A percentile compares a stretch with the other conserved stretches of the same genome.
Evolutionary conservation across 2,113 vertebrate genomes (phyloP).

Genomic region (Delphinapterus leucas): DNA sequence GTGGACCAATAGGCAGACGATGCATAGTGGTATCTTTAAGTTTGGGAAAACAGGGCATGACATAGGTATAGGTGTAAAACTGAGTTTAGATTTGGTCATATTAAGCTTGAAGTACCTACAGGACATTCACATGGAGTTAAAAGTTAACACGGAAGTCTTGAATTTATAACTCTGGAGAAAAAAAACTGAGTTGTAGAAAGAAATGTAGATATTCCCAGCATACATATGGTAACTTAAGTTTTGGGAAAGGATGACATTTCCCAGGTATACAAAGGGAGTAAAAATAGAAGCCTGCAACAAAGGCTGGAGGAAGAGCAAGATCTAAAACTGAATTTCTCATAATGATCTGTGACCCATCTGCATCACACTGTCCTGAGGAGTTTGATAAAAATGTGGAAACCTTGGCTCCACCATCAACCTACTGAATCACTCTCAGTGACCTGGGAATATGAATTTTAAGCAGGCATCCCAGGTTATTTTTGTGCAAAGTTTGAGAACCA

Average conservation of each 20-base stretch:
- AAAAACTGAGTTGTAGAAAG: not conserved
- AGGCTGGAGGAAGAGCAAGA: not conserved
- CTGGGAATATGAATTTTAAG: not conserved
- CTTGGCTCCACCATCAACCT: not conserved
- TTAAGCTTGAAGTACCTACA: not conserved
- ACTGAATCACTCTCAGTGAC: not conserved
- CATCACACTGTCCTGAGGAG: not conserved
- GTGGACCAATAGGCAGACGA: not conserved
- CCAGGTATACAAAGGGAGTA: not conserved
- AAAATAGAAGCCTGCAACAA: not conserved
- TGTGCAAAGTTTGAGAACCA: not conserved
- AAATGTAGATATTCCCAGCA: not conserved
- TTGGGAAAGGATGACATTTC: not conserved
- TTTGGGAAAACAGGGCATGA: not conserved
- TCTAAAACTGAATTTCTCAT: not conserved
- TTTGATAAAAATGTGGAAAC: not conserved
- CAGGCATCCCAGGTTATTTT: not conserved
- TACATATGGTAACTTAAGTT: not conserved
- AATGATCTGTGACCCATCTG: not conserved
- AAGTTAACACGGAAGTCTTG: not conserved
- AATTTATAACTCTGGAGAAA: not conserved
- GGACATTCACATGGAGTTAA: not conserved
- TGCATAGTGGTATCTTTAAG: not conserved
- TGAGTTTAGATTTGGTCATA: not conserved
- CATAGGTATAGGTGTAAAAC: not conserved